Percentiles rank a stretch among this genome's conserved stretches.
Conservation (phyloP, 2,797 vertebrate species). For the Lemur catta region DNA sequence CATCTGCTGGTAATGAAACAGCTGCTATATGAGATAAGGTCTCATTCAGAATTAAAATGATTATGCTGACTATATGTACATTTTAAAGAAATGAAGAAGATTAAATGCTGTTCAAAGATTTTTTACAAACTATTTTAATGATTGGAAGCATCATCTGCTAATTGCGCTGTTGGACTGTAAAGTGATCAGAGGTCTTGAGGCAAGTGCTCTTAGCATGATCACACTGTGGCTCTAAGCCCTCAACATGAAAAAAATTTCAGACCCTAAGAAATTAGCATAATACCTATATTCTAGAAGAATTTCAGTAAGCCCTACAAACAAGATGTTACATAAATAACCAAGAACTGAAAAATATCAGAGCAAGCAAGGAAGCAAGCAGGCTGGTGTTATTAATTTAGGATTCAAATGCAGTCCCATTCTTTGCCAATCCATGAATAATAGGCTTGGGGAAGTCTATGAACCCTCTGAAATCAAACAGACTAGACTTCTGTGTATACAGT, state of each 20-base stretch:
- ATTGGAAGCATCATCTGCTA: neutral
- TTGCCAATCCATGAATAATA: neutral
- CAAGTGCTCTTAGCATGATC: neutral
- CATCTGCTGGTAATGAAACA: neutral
- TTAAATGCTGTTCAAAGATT: constrained; percentile 13
- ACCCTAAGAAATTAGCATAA: neutral
- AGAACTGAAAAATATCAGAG: neutral
- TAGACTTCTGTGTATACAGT: neutral
- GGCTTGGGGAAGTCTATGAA: neutral
- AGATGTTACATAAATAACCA: constrained; percentile 10
- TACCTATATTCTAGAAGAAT: neutral
- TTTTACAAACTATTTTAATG: neutral
- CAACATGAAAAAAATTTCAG: neutral
- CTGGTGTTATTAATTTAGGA: neutral
- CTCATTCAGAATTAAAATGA: constrained; percentile 10
- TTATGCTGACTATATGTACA: neutral
- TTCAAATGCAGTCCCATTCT: neutral
- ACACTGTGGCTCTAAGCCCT: neutral
- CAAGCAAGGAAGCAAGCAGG: neutral
- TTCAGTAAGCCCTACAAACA: neutral
- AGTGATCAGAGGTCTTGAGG: neutral
- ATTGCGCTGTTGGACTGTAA: neutral
- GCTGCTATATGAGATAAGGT: neutral
- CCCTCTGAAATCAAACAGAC: neutral
- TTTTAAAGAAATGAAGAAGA: neutral